Conservation (phyloP, 1,140 invertebrate genomes). For the Saxidomus purpurata region DNA sequence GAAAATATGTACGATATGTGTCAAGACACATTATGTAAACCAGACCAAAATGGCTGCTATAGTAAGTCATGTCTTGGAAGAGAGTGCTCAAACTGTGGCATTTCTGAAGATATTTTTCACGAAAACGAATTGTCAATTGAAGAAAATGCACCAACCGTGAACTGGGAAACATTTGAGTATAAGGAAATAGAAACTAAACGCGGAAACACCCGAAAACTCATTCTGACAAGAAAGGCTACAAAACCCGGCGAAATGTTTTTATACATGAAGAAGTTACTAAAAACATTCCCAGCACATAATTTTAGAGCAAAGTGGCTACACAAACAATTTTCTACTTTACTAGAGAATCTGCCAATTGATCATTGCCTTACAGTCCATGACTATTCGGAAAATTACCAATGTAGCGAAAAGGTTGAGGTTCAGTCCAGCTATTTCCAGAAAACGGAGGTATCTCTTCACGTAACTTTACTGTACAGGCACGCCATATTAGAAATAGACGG, state of each 20-base stretch:
- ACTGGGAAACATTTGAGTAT: constrained; percentile 23
- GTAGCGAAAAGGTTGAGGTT: constrained; percentile 34
- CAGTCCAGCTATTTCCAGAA: constrained; percentile 58
- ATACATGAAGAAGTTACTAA: constrained; percentile 37
- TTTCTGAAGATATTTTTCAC: not conserved
- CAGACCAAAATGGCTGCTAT: not conserved
- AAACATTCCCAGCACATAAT: constrained; percentile 50
- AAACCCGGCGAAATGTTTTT: constrained; percentile 38
- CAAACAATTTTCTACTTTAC: constrained; percentile 31
- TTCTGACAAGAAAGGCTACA: constrained; percentile 50
- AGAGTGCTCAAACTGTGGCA: too few species aligned
- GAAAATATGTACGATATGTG: not conserved
- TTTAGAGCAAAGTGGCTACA: constrained; percentile 59
- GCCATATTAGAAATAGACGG: constrained; percentile 57
- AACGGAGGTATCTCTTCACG: constrained; percentile 53
- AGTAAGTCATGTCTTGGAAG: constrained; percentile 10
- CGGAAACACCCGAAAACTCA: constrained; percentile 26
- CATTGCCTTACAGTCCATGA: constrained; percentile 58
- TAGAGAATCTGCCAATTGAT: constrained; percentile 17
- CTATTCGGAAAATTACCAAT: constrained; percentile 57
- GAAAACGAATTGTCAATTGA: not conserved
- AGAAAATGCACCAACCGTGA: not conserved
- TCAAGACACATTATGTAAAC: not conserved
- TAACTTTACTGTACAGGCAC: constrained; percentile 59
- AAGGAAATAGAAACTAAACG: not conserved